These are phyloP conservation scores for Paramuricea clavata DNA, from an alignment of 92 coral and sea anemone genomes.

Conservation along the genomic window DNA sequence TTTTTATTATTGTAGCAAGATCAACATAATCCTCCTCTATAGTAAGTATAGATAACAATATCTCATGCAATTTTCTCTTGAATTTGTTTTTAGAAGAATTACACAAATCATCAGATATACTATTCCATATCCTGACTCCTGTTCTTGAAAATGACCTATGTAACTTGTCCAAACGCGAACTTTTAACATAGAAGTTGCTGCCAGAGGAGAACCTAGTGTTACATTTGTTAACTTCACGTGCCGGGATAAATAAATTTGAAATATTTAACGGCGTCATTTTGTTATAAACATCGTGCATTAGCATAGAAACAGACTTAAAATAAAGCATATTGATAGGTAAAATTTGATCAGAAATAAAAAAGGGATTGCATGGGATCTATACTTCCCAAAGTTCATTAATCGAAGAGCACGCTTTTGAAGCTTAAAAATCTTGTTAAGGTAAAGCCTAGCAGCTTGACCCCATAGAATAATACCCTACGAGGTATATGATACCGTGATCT, in stretches of 20 bases:
- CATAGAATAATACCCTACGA: slow-evolving; percentile 62
- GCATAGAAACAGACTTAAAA: slow-evolving; percentile 41
- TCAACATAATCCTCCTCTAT: too few relatives aligned
- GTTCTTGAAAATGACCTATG: too few relatives aligned
- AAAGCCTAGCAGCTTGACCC: slow-evolving; percentile 66
- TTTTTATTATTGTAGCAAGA: too few relatives aligned
- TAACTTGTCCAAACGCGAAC: too few relatives aligned
- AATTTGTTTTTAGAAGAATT: too few relatives aligned
- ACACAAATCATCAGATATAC: too few relatives aligned
- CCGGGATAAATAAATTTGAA: slow-evolving; percentile 38
- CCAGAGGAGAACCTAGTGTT: background rate
- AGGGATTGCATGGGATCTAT: slow-evolving; percentile 54
- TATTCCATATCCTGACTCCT: too few relatives aligned
- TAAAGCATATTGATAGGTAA: slow-evolving; percentile 56
- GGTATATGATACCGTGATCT: slow-evolving; percentile 8
- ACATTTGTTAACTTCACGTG: background rate
- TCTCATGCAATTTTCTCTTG: too few relatives aligned
- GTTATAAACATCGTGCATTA: slow-evolving; percentile 68
- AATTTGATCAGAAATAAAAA: slow-evolving; percentile 51
- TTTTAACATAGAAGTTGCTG: background rate
- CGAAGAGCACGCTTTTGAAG: slow-evolving; percentile 67
- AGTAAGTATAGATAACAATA: too few relatives aligned
- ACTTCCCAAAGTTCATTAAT: slow-evolving; percentile 51
- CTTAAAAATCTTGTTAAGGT: slow-evolving; percentile 59
- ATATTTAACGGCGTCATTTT: slow-evolving; percentile 47